Conservation (phyloP, 2,113 vertebrate genomes). For the Passer domesticus region DNA sequence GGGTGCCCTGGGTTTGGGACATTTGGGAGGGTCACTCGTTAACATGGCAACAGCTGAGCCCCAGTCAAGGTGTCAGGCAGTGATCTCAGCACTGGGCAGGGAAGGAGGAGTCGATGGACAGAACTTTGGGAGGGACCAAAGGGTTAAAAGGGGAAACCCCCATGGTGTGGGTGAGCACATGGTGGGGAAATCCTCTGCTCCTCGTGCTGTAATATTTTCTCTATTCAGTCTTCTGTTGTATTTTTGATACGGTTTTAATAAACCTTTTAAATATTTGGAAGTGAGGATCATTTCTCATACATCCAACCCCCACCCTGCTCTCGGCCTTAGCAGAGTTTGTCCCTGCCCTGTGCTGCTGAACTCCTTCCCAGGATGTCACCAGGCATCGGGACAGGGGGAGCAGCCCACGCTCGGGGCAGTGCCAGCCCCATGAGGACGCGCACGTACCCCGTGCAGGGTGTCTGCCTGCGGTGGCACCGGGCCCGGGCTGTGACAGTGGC, state of each 20-base stretch:
- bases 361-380: no score
- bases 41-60: neutral
- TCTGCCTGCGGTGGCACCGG: neutral
- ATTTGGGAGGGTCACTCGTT: neutral
- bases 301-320: neutral
- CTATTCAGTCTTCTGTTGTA: neutral
- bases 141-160: neutral
- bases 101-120: neutral
- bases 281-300: neutral
- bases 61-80: neutral
- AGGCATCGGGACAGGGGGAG: neutral
- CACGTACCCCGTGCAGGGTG: constrained; percentile 15
- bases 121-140: neutral
- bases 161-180: no score
- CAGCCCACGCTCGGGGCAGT: neutral
- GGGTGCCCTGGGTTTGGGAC: neutral
- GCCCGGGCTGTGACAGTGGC: neutral
- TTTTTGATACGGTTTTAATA: neutral
- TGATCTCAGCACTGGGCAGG: neutral
- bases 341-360: neutral
- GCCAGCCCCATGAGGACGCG: neutral
- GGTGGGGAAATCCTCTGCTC: no score
- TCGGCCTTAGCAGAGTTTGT: neutral
- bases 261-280: neutral
- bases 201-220: no score